A percentile compares a stretch with the other conserved stretches of the same genome.
phyloP scores from a whole-genome alignment of 2,113 vertebrate species.

The Esox niger region DNA sequence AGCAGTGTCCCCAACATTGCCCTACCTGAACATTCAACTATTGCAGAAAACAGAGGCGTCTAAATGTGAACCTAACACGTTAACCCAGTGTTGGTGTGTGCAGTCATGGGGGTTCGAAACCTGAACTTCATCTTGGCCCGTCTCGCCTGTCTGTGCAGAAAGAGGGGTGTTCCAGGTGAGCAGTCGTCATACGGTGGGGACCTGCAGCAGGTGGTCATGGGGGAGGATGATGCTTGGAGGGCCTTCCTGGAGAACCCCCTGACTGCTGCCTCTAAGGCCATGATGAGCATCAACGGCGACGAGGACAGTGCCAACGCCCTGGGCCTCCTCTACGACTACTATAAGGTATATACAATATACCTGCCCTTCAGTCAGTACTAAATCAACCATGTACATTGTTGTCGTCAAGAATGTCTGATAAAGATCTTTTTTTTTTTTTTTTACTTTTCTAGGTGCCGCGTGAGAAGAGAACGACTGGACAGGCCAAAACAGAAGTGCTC shows the following conservation, averaged over 20 bases:
- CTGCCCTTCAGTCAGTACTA: neutral
- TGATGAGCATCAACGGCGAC: constrained; percentile 88
- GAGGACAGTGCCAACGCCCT: constrained; percentile 84
- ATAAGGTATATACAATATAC: constrained; percentile 72
- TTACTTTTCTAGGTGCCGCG: constrained; percentile 70
- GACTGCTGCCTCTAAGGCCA: constrained; percentile 84
- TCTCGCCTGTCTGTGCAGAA: constrained; percentile 64
- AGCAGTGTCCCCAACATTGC: no score
- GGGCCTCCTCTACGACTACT: constrained; percentile 85
- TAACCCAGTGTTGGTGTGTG: no score
- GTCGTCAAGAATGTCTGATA: neutral
- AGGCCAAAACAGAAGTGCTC: constrained; percentile 74
- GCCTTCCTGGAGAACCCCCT: constrained; percentile 83
- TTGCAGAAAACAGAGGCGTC: no score
- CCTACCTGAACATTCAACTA: no score
- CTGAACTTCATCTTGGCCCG: neutral
- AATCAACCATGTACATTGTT: no score
- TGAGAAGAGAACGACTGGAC: constrained; percentile 69
- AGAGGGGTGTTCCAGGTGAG: constrained; percentile 80
- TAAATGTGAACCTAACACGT: no score
- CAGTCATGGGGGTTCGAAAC: no score
- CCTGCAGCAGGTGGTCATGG: constrained; percentile 77
- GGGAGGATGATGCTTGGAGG: constrained; percentile 85
- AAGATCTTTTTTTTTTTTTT: constrained; percentile 5
- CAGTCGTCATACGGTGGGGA: constrained; percentile 74